A percentile compares a stretch with the other conserved stretches of the same genome.
phyloP scores from a whole-genome alignment of 2,888 invertebrate genomes.

The Microplitis manilae region DNA sequence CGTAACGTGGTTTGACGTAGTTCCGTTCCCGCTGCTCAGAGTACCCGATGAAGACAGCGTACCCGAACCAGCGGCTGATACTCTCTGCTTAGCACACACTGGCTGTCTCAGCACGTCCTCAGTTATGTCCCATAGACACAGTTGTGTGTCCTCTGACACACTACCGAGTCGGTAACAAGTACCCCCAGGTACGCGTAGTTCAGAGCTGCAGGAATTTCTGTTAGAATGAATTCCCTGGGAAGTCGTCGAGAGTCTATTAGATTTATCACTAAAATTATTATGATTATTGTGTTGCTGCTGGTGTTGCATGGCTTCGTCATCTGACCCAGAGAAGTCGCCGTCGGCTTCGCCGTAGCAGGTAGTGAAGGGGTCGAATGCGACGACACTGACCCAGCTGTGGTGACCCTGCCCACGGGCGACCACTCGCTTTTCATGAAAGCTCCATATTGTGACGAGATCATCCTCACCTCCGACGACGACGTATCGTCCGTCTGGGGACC shows the following conservation, averaged over 20 bases:
- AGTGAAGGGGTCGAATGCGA: constrained; percentile 92
- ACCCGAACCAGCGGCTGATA: constrained; percentile 66
- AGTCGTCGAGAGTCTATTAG: constrained; percentile 62
- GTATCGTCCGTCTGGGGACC: constrained; percentile 97
- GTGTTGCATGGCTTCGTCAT: constrained; percentile 74
- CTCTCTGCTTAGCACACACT: constrained; percentile 71
- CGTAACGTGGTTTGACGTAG: constrained; percentile 61
- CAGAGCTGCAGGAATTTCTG: constrained; percentile 70
- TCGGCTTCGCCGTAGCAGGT: constrained; percentile 78
- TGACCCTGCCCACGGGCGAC: constrained; percentile 99
- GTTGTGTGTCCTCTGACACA: constrained; percentile 97
- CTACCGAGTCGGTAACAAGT: constrained; percentile 91
- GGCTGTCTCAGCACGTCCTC: constrained; percentile 92
- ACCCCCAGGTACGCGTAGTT: constrained; percentile 70
- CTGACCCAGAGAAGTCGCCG: constrained; percentile 74
- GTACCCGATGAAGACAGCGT: constrained; percentile 65
- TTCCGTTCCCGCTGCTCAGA: constrained; percentile 67
- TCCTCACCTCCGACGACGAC: constrained; percentile 99
- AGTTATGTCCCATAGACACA: constrained; percentile 98
- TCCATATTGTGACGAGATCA: constrained; percentile 98
- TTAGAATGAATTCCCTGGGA: constrained; percentile 66
- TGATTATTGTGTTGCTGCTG: constrained; percentile 51
- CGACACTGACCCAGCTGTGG: constrained; percentile 97
- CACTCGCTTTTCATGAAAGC: constrained; percentile 90
- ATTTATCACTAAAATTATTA: constrained; percentile 64